These are phyloP conservation scores for Polymixis lichenea DNA, from an alignment of 2,888 invertebrate species.

Conservation along the genomic window DNA sequence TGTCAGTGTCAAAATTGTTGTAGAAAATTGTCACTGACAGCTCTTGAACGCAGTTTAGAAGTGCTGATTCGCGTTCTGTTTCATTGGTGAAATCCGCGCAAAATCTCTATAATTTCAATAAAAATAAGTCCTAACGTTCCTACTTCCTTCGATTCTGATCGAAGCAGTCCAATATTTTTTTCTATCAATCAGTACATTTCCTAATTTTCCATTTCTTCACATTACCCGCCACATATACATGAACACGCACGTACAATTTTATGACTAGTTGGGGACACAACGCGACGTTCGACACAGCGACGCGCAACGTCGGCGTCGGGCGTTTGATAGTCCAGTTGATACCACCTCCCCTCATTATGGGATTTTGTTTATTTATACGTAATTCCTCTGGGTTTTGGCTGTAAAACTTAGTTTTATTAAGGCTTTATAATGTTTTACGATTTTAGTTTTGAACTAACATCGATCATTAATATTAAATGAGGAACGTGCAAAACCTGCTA, in stretches of 20 bases:
- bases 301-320: conserved; percentile 11
- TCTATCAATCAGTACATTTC: neutral
- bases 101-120: neutral
- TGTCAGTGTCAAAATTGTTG: no score
- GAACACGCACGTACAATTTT: conserved; percentile 57
- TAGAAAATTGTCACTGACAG: no score
- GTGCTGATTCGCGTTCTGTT: no score
- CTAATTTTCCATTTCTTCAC: neutral
- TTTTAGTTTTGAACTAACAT: conserved; percentile 32
- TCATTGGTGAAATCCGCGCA: no score
- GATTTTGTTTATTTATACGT: conserved; percentile 37
- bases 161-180: neutral
- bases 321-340: conserved; percentile 43
- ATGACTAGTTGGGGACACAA: conserved; percentile 38
- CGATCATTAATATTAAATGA: neutral
- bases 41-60: no score
- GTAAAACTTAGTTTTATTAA: conserved; percentile 45
- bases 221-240: conserved; percentile 24
- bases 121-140: neutral
- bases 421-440: conserved; percentile 23
- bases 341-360: conserved; percentile 35
- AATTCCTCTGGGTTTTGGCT: conserved; percentile 6
- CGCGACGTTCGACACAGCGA: conserved; percentile 20
- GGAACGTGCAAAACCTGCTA: neutral
- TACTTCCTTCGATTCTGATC: no score